Percentiles rank a stretch among this genome's conserved stretches.
These are phyloP conservation scores for Drosophila nr. medialis DNA, from an alignment of 2,888 invertebrate genomes.

Conservation along the genomic window DNA sequence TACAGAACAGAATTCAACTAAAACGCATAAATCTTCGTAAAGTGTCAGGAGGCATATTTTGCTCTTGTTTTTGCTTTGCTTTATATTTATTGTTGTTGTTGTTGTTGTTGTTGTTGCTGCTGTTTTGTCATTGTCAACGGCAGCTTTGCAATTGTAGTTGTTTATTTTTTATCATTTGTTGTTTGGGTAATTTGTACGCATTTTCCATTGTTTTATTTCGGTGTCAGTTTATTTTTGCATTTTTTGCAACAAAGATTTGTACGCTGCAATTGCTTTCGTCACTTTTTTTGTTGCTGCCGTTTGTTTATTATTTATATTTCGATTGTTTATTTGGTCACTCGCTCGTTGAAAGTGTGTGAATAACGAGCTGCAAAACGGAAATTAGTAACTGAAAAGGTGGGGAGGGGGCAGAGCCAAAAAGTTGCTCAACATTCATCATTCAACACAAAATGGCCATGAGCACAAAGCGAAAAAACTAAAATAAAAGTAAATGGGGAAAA, in stretches of 20 bases:
- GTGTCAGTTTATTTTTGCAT: conserved; percentile 41
- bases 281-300: conserved; percentile 30
- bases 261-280: conserved; percentile 42
- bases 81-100: conserved; percentile 31
- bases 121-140: conserved; percentile 63
- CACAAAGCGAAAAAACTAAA: conserved; percentile 22
- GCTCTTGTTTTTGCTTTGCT: conserved; percentile 46
- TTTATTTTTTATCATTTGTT: conserved; percentile 40
- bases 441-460: conserved; percentile 43
- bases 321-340: conserved; percentile 61
- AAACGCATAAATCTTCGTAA: conserved; percentile 80
- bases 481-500: conserved; percentile 41
- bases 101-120: conserved; percentile 40
- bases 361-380: conserved; percentile 73
- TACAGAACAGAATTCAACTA: conserved; percentile 62
- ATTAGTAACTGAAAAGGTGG: conserved; percentile 64
- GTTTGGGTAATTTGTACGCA: conserved; percentile 76
- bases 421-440: conserved; percentile 56
- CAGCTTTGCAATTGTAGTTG: conserved; percentile 60
- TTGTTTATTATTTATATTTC: conserved; percentile 64
- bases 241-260: conserved; percentile 20
- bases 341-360: conserved; percentile 27
- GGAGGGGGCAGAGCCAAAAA: conserved; percentile 13
- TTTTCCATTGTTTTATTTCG: conserved; percentile 58
- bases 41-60: conserved; percentile 78